Conservation (phyloP, 2,797 vertebrate species). For the Oreonectes daqikongensis region DNA sequence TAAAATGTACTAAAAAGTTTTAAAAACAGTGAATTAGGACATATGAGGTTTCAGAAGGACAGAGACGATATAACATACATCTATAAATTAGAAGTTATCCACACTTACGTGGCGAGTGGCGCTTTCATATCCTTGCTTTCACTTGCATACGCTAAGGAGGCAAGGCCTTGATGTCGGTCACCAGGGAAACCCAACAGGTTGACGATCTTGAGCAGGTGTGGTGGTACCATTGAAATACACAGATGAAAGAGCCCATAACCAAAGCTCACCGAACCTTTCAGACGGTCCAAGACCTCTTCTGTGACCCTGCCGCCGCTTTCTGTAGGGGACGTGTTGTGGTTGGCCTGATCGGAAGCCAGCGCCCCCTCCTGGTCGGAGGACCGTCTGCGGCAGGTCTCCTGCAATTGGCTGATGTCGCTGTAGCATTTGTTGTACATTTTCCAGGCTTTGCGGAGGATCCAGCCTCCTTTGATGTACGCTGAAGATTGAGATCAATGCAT, state of each 20-base stretch:
- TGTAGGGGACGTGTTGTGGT: slow-evolving; percentile 80
- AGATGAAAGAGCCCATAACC: slow-evolving; percentile 99
- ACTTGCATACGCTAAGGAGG: slow-evolving; percentile 94
- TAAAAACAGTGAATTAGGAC: too few species aligned
- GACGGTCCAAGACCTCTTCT: slow-evolving; percentile 83
- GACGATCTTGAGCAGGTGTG: slow-evolving; percentile 99
- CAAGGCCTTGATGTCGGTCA: slow-evolving; percentile 95
- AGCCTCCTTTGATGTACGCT: slow-evolving; percentile 99
- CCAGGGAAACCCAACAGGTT: slow-evolving; percentile 99
- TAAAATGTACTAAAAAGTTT: too few species aligned
- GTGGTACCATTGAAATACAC: slow-evolving; percentile 99
- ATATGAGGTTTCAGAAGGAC: too few species aligned
- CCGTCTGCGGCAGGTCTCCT: slow-evolving; percentile 86
- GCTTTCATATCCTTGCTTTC: slow-evolving; percentile 99
- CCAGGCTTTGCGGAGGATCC: slow-evolving; percentile 99
- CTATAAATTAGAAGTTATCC: not conserved
- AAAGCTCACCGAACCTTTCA: slow-evolving; percentile 98
- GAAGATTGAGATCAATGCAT: too few species aligned
- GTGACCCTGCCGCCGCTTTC: slow-evolving; percentile 37
- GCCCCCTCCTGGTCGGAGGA: slow-evolving; percentile 78
- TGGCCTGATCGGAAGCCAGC: slow-evolving; percentile 85
- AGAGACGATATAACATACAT: too few species aligned
- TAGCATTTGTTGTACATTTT: slow-evolving; percentile 89
- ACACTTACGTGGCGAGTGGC: slow-evolving; percentile 98
- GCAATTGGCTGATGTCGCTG: slow-evolving; percentile 90